phyloP scores from a whole-genome alignment of 2,888 invertebrate genomes.

The Creontiades dilutus region DNA sequence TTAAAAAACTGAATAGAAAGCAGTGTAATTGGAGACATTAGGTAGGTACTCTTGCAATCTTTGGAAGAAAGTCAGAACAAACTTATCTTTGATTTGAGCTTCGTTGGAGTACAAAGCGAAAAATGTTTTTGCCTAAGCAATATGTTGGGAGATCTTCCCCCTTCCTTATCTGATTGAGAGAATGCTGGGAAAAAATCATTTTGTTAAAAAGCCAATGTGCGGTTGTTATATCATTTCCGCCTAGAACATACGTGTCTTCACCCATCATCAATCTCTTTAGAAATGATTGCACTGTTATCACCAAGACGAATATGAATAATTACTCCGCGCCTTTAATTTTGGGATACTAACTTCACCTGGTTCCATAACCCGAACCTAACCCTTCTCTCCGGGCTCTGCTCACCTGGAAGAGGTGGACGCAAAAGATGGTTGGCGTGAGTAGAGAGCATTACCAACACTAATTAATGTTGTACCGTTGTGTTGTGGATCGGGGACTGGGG shows the following conservation, averaged over 20 bases:
- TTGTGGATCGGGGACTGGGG: not conserved
- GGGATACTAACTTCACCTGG: not conserved
- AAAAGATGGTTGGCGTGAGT: conserved; percentile 41
- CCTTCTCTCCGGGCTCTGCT: not conserved
- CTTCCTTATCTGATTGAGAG: no score
- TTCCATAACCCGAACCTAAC: not conserved
- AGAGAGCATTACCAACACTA: conserved; percentile 34
- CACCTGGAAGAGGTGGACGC: not conserved
- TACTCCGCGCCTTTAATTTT: not conserved
- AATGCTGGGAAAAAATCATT: not conserved
- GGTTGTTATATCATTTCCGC: not conserved
- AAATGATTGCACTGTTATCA: conserved; percentile 1
- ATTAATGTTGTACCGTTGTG: conserved; percentile 41
- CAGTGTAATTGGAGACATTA: no score
- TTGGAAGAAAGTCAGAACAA: no score
- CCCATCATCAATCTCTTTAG: conserved; percentile 4
- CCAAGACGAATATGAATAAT: not conserved
- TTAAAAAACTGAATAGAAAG: no score
- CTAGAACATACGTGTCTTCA: not conserved
- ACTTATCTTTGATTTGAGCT: no score
- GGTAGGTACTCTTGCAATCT: no score
- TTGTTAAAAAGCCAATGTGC: not conserved
- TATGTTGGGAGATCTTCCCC: no score
- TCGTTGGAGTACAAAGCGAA: no score
- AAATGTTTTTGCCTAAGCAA: no score